A percentile compares a stretch with the other conserved stretches of the same genome.
Conservation (phyloP, 2,113 vertebrate species). For the Talpa occidentalis region DNA sequence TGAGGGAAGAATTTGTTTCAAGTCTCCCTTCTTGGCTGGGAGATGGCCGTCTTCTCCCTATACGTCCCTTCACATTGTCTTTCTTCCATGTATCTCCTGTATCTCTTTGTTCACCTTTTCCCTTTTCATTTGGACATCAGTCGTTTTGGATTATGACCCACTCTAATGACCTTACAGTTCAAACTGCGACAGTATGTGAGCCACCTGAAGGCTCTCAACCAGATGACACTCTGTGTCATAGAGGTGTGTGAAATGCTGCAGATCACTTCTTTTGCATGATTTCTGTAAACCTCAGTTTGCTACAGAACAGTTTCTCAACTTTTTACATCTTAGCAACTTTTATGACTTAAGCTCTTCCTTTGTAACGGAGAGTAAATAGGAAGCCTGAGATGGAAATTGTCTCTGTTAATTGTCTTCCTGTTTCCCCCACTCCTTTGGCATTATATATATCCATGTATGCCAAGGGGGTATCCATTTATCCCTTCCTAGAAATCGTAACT, state of each 20-base stretch:
- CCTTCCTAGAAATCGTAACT: neutral
- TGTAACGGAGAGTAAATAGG: neutral
- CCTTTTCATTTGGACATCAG: neutral
- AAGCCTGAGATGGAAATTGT: neutral
- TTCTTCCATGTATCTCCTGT: neutral
- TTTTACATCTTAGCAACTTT: neutral
- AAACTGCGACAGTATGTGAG: neutral
- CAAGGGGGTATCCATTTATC: neutral
- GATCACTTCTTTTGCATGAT: neutral
- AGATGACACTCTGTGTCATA: neutral
- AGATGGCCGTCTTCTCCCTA: neutral
- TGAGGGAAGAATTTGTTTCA: neutral
- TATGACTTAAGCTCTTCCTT: neutral
- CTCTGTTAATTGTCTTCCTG: neutral
- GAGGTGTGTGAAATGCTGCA: neutral
- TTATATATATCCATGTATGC: neutral
- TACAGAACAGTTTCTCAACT: neutral
- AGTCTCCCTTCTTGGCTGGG: neutral
- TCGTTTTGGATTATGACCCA: neutral
- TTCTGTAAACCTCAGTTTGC: neutral
- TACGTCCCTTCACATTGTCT: neutral
- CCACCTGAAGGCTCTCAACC: neutral
- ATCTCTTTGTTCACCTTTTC: neutral
- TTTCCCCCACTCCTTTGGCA: too few relatives aligned
- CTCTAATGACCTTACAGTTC: neutral